These are phyloP conservation scores for Shargacucullia verbasci DNA, from an alignment of 2,888 invertebrate species.

Conservation along the genomic window DNA sequence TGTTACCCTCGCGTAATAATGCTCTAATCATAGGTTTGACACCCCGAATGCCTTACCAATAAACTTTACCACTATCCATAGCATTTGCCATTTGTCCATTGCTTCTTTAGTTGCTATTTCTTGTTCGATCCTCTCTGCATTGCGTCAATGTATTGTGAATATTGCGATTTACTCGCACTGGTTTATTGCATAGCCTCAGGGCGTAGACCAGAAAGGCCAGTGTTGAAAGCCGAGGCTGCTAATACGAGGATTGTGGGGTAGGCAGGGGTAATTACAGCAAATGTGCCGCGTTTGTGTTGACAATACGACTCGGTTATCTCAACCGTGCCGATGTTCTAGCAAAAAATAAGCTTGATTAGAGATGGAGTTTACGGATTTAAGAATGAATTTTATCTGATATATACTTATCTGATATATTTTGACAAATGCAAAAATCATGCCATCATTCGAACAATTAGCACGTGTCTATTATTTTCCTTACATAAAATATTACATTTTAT, in stretches of 20 bases:
- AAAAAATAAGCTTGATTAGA: slow-evolving; percentile 30
- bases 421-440: not conserved
- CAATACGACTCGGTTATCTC: slow-evolving; percentile 65
- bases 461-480: no score
- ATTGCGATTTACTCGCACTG: slow-evolving; percentile 16
- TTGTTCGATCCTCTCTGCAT: not conserved
- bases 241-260: slow-evolving; percentile 81
- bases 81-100: slow-evolving; percentile 55
- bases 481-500: no score
- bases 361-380: not conserved
- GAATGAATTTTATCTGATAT: not conserved
- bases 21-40: slow-evolving; percentile 86
- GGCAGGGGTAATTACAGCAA: slow-evolving; percentile 83
- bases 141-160: slow-evolving; percentile 55
- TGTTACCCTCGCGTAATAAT: slow-evolving; percentile 78
- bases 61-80: slow-evolving; percentile 14
- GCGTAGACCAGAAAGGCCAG: slow-evolving; percentile 61
- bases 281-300: slow-evolving; percentile 80
- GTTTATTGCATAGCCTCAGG: slow-evolving; percentile 53
- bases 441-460: no score
- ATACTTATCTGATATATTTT: no score
- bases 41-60: slow-evolving; percentile 65
- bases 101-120: slow-evolving; percentile 28
- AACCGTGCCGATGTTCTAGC: slow-evolving; percentile 21
- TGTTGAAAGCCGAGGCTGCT: slow-evolving; percentile 74